phyloP scores from a whole-genome alignment of 2,888 invertebrate genomes.

The Deilephila elpenor region DNA sequence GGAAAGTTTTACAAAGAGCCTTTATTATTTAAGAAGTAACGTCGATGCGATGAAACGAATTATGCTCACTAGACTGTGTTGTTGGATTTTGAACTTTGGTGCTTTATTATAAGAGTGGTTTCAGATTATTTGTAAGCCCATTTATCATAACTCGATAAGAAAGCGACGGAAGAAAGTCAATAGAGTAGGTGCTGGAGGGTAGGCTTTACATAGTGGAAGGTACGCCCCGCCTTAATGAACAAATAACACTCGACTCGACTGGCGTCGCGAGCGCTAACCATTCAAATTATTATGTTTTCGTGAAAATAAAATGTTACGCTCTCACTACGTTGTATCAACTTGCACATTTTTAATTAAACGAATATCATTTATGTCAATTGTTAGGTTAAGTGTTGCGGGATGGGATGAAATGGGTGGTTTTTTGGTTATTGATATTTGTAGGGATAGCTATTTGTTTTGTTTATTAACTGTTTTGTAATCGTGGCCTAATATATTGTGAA shows the following conservation, averaged over 20 bases:
- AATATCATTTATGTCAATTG: neutral
- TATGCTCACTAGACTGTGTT: conserved; percentile 59
- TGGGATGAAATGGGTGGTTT: neutral
- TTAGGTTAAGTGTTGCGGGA: neutral
- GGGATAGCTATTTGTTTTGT: too few species aligned
- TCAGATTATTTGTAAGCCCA: conserved; percentile 51
- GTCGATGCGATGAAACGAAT: conserved; percentile 78
- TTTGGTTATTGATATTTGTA: neutral
- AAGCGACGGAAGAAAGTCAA: conserved; percentile 84
- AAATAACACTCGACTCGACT: conserved; percentile 56
- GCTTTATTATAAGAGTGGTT: conserved; percentile 48
- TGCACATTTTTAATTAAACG: conserved; percentile 18
- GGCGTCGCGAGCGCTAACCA: conserved; percentile 46
- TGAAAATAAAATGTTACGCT: conserved; percentile 42
- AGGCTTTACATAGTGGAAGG: conserved; percentile 67
- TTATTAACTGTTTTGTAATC: too few species aligned
- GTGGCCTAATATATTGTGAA: too few species aligned
- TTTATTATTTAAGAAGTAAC: conserved; percentile 84
- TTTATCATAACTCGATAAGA: conserved; percentile 82
- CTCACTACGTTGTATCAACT: neutral
- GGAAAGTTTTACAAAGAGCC: conserved; percentile 85
- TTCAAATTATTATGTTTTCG: conserved; percentile 45
- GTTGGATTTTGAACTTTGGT: conserved; percentile 52
- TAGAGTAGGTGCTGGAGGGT: conserved; percentile 81
- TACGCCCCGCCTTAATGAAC: conserved; percentile 69